Conservation (phyloP, 2,797 vertebrate species). For the Hipposideros larvatus region DNA sequence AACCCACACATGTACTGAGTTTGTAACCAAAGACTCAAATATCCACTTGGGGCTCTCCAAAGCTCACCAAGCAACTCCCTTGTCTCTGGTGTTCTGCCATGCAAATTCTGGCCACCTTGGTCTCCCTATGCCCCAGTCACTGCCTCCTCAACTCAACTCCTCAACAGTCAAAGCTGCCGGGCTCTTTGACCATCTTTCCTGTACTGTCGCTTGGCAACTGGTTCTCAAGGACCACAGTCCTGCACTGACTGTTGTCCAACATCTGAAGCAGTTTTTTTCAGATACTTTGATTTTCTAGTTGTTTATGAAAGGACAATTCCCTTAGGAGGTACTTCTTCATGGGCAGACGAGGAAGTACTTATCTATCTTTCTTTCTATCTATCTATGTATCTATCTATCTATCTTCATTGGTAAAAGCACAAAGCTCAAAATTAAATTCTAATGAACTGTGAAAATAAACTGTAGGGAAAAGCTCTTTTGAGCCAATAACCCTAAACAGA, state of each 20-base stretch:
- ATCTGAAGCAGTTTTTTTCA: conserved; percentile 1
- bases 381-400: too few species aligned
- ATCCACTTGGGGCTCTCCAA: background rate
- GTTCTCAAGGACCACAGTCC: background rate
- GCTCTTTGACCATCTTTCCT: background rate
- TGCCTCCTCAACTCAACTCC: background rate
- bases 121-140: background rate
- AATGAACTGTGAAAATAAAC: conserved; percentile 59
- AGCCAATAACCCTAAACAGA: conserved; percentile 34
- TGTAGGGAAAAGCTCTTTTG: conserved; percentile 59
- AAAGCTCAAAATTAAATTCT: conserved; percentile 66
- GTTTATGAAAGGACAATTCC: background rate
- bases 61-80: background rate
- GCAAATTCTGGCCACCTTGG: background rate
- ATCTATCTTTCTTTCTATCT: background rate
- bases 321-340: conserved; percentile 24
- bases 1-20: background rate
- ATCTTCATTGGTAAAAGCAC: conserved; percentile 26
- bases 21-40: conserved; percentile 18
- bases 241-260: background rate
- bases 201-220: background rate
- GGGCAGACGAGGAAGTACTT: background rate
- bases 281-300: conserved; percentile 50
- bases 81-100: background rate
- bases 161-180: background rate